A percentile compares a stretch with the other conserved stretches of the same genome.
Conservation (phyloP, 2,888 invertebrate species). For the Lordiphosa fenestrarum region DNA sequence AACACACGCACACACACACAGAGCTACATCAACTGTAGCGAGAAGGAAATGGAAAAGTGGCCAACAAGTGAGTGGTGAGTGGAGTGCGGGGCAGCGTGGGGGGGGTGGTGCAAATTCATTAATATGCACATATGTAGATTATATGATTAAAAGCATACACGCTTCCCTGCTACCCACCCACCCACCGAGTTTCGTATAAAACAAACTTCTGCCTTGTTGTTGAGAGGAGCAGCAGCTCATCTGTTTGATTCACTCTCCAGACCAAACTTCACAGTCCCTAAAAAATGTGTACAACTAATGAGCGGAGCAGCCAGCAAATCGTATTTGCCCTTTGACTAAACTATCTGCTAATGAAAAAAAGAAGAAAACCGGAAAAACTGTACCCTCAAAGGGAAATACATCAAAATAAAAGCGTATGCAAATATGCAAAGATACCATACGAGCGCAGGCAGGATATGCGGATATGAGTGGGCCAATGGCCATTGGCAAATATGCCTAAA, state of each 20-base stretch:
- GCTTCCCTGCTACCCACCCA: not conserved
- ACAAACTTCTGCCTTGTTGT: constrained; percentile 21
- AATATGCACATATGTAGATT: constrained; percentile 72
- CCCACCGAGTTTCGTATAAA: not conserved
- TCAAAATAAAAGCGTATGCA: constrained; percentile 65
- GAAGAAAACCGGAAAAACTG: not conserved
- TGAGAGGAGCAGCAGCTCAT: constrained; percentile 7
- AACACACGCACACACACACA: not conserved
- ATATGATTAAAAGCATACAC: constrained; percentile 53
- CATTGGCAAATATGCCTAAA: constrained; percentile 63
- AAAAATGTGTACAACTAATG: constrained; percentile 5
- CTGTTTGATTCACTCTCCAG: constrained; percentile 27
- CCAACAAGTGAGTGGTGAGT: constrained; percentile 5
- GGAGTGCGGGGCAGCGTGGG: not conserved
- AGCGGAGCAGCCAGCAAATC: constrained; percentile 35
- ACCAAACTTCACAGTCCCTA: too few relatives aligned
- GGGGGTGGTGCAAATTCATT: constrained; percentile 36
- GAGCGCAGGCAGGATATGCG: constrained; percentile 14
- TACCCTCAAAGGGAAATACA: constrained; percentile 58
- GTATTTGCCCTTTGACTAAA: constrained; percentile 22
- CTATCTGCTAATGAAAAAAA: constrained; percentile 58
- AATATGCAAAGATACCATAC: constrained; percentile 39
- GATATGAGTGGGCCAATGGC: constrained; percentile 38
- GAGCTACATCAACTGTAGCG: constrained; percentile 15
- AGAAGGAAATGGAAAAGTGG: constrained; percentile 12